These are phyloP conservation scores for Acanthopagrus latus DNA, from an alignment of 2,797 vertebrate species.

Conservation along the genomic window DNA sequence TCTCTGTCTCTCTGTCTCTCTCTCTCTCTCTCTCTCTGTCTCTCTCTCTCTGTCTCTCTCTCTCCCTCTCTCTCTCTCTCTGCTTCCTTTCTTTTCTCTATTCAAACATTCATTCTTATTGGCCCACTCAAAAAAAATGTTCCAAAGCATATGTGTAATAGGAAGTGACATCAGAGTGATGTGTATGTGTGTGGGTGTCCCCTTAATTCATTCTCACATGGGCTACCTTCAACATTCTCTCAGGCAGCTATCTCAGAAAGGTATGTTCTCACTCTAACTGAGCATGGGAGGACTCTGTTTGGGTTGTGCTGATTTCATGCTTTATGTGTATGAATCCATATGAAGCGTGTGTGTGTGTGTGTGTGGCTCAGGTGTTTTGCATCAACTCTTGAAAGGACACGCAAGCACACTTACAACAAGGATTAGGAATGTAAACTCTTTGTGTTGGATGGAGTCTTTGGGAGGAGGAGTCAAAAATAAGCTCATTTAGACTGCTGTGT, in stretches of 20 bases:
- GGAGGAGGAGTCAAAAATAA: conserved; percentile 61
- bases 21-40: conserved; percentile 43
- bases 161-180: conserved; percentile 65
- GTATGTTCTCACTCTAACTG: conserved; percentile 35
- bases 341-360: not conserved
- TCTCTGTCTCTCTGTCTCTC: too few relatives aligned
- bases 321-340: not conserved
- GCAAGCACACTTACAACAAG: conserved; percentile 16
- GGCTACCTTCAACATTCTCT: conserved; percentile 26
- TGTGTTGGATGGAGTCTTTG: conserved; percentile 48
- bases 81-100: conserved; percentile 47
- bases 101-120: conserved; percentile 56
- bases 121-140: conserved; percentile 30
- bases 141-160: conserved; percentile 52
- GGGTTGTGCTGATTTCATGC: not conserved
- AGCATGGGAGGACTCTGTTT: not conserved
- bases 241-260: conserved; percentile 28
- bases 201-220: conserved; percentile 41
- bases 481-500: conserved; percentile 47
- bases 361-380: conserved; percentile 13
- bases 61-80: too few relatives aligned
- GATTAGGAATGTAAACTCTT: conserved; percentile 64
- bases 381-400: conserved; percentile 11
- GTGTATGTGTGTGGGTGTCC: conserved; percentile 18
- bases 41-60: too few relatives aligned